Conservation (phyloP, 2,797 vertebrate genomes). For the Streptopelia turtur region DNA sequence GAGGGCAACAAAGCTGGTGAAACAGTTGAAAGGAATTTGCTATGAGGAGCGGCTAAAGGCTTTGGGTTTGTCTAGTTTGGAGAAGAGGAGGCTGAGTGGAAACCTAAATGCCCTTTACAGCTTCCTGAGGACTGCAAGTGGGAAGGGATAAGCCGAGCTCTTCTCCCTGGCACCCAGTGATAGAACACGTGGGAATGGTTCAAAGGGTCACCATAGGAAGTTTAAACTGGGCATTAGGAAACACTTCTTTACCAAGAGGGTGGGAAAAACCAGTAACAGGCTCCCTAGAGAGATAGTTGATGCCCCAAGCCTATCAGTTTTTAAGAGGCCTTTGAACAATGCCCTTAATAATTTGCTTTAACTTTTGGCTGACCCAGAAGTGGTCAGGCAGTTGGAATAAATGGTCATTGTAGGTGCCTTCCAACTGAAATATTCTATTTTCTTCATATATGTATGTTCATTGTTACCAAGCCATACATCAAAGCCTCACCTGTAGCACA, state of each 20-base stretch:
- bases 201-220: neutral
- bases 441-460: neutral
- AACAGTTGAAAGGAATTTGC: neutral
- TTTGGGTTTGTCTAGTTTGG: neutral
- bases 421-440: no score
- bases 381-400: no score
- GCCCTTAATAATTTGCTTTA: no score
- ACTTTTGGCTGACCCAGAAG: no score
- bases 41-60: neutral
- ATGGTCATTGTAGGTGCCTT: no score
- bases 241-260: neutral
- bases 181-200: rapidly evolving
- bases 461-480: neutral
- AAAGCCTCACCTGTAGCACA: neutral
- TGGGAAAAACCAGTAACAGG: neutral
- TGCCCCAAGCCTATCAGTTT: neutral
- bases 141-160: neutral
- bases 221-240: neutral
- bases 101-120: neutral
- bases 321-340: neutral
- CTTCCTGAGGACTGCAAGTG: neutral
- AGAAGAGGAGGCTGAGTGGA: neutral
- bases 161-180: neutral
- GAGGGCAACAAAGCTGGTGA: neutral
- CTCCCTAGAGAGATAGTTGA: rapidly evolving